Conservation (phyloP, 2,888 invertebrate genomes). For the Meiosimyza decipiens region DNA sequence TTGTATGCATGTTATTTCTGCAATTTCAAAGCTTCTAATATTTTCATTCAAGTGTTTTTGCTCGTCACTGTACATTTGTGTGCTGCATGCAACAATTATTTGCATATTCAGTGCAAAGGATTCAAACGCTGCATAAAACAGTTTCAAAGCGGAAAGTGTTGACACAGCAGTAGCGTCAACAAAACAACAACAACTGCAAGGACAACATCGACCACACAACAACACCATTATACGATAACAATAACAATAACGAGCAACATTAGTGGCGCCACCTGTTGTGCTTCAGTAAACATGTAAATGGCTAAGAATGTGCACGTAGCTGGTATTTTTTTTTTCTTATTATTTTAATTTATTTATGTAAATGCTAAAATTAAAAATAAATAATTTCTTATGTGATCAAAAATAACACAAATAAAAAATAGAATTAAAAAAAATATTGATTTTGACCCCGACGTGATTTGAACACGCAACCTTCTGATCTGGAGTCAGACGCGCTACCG, state of each 20-base stretch:
- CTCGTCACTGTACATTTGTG: conserved; percentile 6
- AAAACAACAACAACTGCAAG: conserved; percentile 41
- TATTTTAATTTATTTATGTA: no score
- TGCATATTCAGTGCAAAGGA: conserved; percentile 28
- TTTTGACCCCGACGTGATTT: conserved; percentile 62
- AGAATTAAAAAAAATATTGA: no score
- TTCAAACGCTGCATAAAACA: conserved; percentile 17
- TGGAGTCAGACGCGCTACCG: conserved; percentile 65
- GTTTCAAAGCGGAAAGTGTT: conserved; percentile 28
- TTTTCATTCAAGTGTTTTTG: not conserved
- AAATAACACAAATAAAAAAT: not conserved
- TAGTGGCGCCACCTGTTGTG: conserved; percentile 17
- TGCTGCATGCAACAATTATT: conserved; percentile 34
- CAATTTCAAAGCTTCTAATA: no score
- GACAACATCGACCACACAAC: not conserved
- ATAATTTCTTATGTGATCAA: not conserved
- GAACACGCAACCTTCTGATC: conserved; percentile 64
- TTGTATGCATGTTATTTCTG: not conserved
- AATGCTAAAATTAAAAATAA: no score
- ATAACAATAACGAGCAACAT: conserved; percentile 42
- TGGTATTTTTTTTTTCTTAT: no score
- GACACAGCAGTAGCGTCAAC: conserved; percentile 17
- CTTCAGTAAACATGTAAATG: not conserved
- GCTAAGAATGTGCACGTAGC: no score
- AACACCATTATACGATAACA: conserved; percentile 37